These are phyloP conservation scores for Seriola quinqueradiata DNA, from an alignment of 2,113 vertebrate species.

Conservation along the genomic window DNA sequence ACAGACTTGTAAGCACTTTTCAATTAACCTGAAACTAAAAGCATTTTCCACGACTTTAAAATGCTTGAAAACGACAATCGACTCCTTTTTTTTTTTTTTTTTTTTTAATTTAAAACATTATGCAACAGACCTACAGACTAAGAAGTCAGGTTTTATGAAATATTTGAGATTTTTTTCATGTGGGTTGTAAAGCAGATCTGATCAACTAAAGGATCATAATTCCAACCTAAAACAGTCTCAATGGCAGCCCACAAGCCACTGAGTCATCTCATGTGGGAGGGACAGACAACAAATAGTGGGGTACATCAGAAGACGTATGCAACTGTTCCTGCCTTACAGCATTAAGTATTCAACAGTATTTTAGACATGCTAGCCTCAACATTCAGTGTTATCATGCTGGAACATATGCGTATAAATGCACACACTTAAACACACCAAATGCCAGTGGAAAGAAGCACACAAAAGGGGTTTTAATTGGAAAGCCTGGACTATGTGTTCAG, in stretches of 20 bases:
- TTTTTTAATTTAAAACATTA: neutral
- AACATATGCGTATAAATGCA: constrained; percentile 25
- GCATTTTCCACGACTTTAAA: constrained; percentile 26
- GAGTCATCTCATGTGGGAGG: constrained; percentile 64
- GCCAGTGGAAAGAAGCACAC: neutral
- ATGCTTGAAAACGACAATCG: constrained; percentile 28
- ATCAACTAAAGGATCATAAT: constrained; percentile 62
- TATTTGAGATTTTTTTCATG: constrained; percentile 16
- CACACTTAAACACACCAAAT: constrained; percentile 16
- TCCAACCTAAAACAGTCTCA: constrained; percentile 38
- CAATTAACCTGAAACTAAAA: constrained; percentile 47
- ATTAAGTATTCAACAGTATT: constrained; percentile 18
- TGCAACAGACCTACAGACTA: constrained; percentile 18
- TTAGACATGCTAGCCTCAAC: constrained; percentile 2
- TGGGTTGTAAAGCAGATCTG: constrained; percentile 53
- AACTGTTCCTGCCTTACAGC: constrained; percentile 26
- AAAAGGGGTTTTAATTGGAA: constrained; percentile 41
- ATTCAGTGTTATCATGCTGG: constrained; percentile 19
- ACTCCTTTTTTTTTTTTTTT: too few species aligned
- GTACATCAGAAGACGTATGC: constrained; percentile 28
- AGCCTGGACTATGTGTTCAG: constrained; percentile 25
- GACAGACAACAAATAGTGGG: constrained; percentile 36
- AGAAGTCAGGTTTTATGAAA: constrained; percentile 23
- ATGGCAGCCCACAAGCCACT: constrained; percentile 49
- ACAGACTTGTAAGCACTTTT: constrained; percentile 25